Conservation (phyloP, 2,888 invertebrate genomes). For the Limnephilus lunatus region DNA sequence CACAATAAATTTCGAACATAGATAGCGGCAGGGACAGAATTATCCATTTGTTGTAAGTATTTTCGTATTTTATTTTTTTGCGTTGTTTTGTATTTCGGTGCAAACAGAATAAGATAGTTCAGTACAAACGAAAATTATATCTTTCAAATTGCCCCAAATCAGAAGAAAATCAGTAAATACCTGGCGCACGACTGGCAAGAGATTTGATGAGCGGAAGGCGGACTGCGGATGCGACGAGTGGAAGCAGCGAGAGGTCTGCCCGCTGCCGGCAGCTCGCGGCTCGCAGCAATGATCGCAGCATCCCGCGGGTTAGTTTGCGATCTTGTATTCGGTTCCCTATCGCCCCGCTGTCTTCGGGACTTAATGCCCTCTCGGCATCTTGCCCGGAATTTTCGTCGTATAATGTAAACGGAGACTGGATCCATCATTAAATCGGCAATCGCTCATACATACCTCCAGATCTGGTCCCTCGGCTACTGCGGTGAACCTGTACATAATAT, state of each 20-base stretch:
- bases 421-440: constrained; percentile 48
- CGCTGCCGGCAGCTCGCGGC: background rate
- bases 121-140: background rate
- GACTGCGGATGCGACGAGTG: background rate
- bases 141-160: background rate
- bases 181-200: background rate
- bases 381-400: constrained; percentile 33
- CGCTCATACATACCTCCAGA: constrained; percentile 32
- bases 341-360: constrained; percentile 3
- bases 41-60: too few species aligned
- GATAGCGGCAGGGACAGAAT: too few species aligned
- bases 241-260: background rate
- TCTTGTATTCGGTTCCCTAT: background rate
- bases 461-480: constrained; percentile 4
- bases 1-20: too few species aligned
- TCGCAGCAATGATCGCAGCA: background rate
- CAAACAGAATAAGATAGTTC: too few species aligned
- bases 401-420: constrained; percentile 9
- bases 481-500: background rate
- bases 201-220: too few species aligned
- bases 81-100: too few species aligned
- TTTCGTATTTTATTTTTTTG: too few species aligned
- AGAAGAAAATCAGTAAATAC: background rate
- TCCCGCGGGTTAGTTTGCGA: background rate
- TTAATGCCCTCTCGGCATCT: constrained; percentile 35